Base-by-base conservation (phyloP, 2,888 invertebrate species). In the Euplexia lucipara region DNA sequence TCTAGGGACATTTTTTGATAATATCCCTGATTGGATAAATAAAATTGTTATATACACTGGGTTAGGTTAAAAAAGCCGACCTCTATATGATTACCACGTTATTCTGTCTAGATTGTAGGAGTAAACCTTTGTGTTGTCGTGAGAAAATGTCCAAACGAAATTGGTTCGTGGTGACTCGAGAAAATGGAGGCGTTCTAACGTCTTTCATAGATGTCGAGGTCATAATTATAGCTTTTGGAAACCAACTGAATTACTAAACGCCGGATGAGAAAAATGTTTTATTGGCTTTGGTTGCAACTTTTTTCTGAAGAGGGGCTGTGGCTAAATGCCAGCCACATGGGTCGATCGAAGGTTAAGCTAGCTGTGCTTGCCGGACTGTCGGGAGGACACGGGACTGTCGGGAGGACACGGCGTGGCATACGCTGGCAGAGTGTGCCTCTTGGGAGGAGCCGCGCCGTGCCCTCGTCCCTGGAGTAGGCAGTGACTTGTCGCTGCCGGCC, bases 91-190 rank as follows among this genome's bases (percentile, higher is more conserved):
- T 44, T 57, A n/a, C 32, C 37, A 57, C 14, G 37, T 32, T 39
- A 35, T 30, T 51, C 34, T n/a, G 30, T 34, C 48, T 58, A 39
- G 26, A 32, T n/a, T 44, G 56, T 30, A 45, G 26, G 5, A 26
- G 49, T 59, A 34, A 59, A 54, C 45, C 54, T 47, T 49, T 34
- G n/a, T 35, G 22, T 34, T 30, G 26, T 32, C 20, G 18, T 16
- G 42, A 62, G 54, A 47, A 53, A 72, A 60, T 60, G 35, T 52
- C 14, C 30, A 60, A 59, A 53, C 41, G 2, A 26, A 26, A 26
- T 26, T 26, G 26, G 26, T 26, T 3, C 26, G 26, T 26, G 26
- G 45, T 68, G 72, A 67, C 56, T 60, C 20, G 51, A 42, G 54
- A 52, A 59, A 68, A 73, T 48, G 47, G 32, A 52, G 52, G 34